Percentiles rank a stretch among this genome's conserved stretches.
Evolutionary conservation across 2,797 vertebrate genomes (phyloP).

Genomic region (Phalloptychus januarius): DNA sequence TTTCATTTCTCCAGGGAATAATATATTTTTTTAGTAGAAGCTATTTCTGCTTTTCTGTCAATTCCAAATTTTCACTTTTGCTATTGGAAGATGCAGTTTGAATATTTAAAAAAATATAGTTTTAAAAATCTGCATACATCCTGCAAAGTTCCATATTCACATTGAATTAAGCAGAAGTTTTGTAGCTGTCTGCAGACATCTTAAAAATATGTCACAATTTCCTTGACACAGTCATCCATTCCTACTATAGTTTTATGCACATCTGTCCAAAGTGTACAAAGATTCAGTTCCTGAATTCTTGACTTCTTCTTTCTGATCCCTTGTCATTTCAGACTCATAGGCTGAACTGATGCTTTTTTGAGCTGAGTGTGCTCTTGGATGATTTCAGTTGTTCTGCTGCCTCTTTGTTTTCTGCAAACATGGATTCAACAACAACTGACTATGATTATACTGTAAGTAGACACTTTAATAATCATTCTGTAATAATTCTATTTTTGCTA

Average conservation of each 20-base stretch:
- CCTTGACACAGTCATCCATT: constrained; percentile 56
- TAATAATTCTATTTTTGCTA: neutral
- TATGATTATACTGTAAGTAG: constrained; percentile 65
- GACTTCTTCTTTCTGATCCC: constrained; percentile 73
- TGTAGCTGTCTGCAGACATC: constrained; percentile 8
- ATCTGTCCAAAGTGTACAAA: constrained; percentile 38
- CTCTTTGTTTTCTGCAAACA: constrained; percentile 30
- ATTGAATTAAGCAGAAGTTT: constrained; percentile 4
- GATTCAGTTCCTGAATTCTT: constrained; percentile 69
- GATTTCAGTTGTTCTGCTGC: constrained; percentile 36
- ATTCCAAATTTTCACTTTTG: neutral
- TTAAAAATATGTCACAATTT: constrained; percentile 60
- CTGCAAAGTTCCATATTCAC: constrained; percentile 7
- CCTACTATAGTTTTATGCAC: constrained; percentile 30
- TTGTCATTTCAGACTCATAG: constrained; percentile 22
- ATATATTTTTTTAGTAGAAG: neutral
- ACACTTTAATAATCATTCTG: neutral
- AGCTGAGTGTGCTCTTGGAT: constrained; percentile 18
- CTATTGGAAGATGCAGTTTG: neutral
- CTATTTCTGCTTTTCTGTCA: constrained; percentile 8
- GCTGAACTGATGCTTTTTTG: constrained; percentile 16
- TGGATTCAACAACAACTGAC: constrained; percentile 30
- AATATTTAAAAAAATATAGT: neutral
- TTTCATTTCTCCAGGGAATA: constrained; percentile 54
- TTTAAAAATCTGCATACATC: neutral